Percentiles rank a stretch among this genome's conserved stretches.
Conservation (phyloP, 2,113 vertebrate genomes). For the Pangasianodon hypophthalmus region DNA sequence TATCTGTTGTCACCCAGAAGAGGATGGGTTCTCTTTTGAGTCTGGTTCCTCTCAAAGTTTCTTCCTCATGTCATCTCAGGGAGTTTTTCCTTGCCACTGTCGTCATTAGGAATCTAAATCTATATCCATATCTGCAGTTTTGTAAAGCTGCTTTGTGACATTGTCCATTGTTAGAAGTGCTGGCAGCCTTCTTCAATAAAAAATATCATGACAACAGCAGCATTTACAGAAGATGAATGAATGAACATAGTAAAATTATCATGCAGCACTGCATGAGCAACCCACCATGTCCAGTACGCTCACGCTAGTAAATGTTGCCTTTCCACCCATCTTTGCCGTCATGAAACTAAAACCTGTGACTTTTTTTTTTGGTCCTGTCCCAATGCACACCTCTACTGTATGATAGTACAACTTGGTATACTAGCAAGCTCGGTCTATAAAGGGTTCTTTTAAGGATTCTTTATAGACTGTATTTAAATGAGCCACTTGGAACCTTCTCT, state of each 20-base stretch:
- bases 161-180: not conserved
- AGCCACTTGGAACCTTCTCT: not conserved
- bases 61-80: not conserved
- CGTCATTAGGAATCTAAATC: not conserved
- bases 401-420: not conserved
- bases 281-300: not conserved
- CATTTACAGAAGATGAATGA: not conserved
- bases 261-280: not conserved
- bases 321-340: not conserved
- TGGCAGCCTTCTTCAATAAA: too few species aligned
- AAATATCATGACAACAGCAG: too few species aligned
- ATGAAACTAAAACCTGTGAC: not conserved
- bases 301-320: not conserved
- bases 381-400: not conserved
- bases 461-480: not conserved
- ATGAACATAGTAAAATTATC: not conserved
- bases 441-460: not conserved
- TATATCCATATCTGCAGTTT: not conserved
- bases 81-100: not conserved
- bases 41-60: not conserved
- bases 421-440: not conserved
- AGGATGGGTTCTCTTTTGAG: not conserved
- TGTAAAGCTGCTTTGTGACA: not conserved
- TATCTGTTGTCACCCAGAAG: not conserved
- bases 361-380: not conserved